phyloP scores from a whole-genome alignment of 2,797 vertebrate species.

The Fratercula arctica region DNA sequence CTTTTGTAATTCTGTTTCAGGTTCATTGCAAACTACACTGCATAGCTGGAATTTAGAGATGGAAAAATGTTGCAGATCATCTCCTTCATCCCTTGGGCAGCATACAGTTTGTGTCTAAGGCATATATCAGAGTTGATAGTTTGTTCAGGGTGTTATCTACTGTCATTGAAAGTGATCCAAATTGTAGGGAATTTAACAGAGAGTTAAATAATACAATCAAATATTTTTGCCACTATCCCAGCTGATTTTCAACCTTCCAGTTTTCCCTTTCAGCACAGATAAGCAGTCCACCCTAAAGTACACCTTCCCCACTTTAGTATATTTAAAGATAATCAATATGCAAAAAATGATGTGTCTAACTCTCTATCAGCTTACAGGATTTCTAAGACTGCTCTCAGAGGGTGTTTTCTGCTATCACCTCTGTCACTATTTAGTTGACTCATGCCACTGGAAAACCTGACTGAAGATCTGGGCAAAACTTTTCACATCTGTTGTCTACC shows the following conservation, averaged over 20 bases:
- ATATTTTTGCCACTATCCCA: not conserved
- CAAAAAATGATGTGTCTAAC: not conserved
- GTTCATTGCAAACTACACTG: not conserved
- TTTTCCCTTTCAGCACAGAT: not conserved
- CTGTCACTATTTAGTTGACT: not conserved
- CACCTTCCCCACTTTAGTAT: not conserved
- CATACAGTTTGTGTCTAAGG: not conserved
- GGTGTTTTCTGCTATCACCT: not conserved
- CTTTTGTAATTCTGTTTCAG: constrained; percentile 50
- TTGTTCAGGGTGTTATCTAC: not conserved
- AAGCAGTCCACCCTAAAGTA: not conserved
- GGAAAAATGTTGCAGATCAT: not conserved
- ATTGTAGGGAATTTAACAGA: not conserved
- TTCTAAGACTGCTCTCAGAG: not conserved
- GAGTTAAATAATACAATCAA: not conserved
- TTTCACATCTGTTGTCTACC: not conserved
- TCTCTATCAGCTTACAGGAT: not conserved
- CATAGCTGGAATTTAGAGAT: not conserved
- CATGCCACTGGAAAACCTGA: not conserved
- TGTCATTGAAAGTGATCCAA: not conserved
- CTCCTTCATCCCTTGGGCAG: not conserved
- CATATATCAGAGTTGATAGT: not conserved
- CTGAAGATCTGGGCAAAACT: not conserved
- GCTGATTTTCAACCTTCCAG: not conserved
- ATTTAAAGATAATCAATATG: not conserved